phyloP scores from a whole-genome alignment of 2,113 vertebrate species.

The Chinchilla lanigera region DNA sequence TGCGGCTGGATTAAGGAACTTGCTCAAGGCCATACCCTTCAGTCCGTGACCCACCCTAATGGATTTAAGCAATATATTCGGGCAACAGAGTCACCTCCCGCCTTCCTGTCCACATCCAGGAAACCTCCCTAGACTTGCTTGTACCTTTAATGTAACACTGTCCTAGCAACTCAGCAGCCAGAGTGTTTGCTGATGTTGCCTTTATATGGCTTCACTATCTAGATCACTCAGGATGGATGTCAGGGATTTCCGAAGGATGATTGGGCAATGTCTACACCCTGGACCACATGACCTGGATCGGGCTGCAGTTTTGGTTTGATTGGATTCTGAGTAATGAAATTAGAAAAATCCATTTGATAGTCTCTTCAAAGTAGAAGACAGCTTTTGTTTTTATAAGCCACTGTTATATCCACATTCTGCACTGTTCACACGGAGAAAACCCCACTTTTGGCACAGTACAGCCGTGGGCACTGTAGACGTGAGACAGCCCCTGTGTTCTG shows the following conservation, averaged over 20 bases:
- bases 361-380: not conserved
- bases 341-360: not conserved
- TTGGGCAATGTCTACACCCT: not conserved
- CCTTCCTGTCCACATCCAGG: not conserved
- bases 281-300: not conserved
- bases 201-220: not conserved
- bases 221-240: not conserved
- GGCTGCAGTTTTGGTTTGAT: not conserved
- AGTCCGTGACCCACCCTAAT: fast-evolving
- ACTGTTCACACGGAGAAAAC: not conserved
- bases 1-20: not conserved
- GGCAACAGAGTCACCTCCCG: not conserved
- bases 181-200: not conserved
- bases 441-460: not conserved
- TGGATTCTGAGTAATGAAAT: slow-evolving; percentile 16
- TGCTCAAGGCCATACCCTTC: not conserved
- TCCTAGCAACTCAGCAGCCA: not conserved
- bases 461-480: not conserved
- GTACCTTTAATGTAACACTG: not conserved
- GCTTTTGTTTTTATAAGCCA: not conserved
- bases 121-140: not conserved
- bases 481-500: not conserved
- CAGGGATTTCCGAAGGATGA: not conserved
- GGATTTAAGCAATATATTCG: not conserved
- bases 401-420: not conserved